phyloP scores from a whole-genome alignment of 2,113 vertebrate species.

The Trachemys scripta region DNA sequence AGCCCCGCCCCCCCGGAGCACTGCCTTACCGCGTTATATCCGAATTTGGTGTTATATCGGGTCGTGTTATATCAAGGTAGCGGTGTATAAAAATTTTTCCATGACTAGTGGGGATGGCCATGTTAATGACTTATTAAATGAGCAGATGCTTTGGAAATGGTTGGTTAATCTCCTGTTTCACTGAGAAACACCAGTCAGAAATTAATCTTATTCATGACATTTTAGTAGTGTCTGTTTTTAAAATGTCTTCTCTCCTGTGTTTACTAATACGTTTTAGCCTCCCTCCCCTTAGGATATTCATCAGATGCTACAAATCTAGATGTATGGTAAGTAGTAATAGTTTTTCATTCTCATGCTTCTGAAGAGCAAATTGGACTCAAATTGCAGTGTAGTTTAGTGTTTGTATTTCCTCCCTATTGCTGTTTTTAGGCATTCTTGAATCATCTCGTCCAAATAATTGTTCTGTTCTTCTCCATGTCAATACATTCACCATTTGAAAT shows the following conservation, averaged over 20 bases:
- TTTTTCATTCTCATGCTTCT: slow-evolving; percentile 16
- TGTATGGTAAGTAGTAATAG: slow-evolving; percentile 56
- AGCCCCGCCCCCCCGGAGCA: too few relatives aligned
- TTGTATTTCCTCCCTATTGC: neutral
- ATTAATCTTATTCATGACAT: neutral
- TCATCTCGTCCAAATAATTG: neutral
- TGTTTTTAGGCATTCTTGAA: neutral
- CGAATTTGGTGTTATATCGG: too few relatives aligned
- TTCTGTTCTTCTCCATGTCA: neutral
- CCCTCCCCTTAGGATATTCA: neutral
- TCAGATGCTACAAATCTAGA: neutral
- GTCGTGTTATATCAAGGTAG: neutral
- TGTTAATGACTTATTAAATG: neutral
- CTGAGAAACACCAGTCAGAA: neutral
- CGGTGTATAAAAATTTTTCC: too few relatives aligned
- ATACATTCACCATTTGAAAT: neutral
- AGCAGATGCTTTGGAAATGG: neutral
- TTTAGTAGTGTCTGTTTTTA: slow-evolving; percentile 15
- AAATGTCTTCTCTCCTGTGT: neutral
- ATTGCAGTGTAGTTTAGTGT: neutral
- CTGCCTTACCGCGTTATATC: too few relatives aligned
- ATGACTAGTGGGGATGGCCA: neutral
- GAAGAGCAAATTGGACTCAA: neutral
- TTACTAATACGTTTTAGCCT: slow-evolving; percentile 20
- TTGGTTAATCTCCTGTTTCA: neutral